Evolutionary conservation across 2,797 vertebrate species (phyloP).

Genomic region (Apogon hyalosoma): DNA sequence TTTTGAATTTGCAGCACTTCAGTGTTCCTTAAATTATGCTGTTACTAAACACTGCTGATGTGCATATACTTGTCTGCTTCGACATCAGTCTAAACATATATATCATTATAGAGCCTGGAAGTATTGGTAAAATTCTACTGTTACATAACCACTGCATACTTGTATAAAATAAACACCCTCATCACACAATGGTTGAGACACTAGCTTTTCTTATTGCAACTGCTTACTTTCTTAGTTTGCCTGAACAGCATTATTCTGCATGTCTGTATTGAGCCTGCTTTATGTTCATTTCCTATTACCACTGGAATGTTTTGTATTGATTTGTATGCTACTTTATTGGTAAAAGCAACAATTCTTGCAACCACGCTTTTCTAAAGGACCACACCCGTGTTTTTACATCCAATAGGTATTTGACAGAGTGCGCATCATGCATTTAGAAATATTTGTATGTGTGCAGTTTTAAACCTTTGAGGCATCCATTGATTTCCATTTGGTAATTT

Average conservation of each 20-base stretch:
- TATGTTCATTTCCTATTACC: conserved; percentile 31
- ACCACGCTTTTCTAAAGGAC: conserved; percentile 51
- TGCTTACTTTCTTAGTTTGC: conserved; percentile 79
- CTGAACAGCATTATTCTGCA: conserved; percentile 79
- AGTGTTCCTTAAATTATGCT: conserved; percentile 17
- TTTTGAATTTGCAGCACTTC: conserved; percentile 24
- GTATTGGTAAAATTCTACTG: conserved; percentile 11
- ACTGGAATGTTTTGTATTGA: conserved; percentile 53
- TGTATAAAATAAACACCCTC: conserved; percentile 3
- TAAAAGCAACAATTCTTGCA: conserved; percentile 40
- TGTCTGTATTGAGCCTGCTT: conserved; percentile 58
- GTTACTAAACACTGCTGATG: neutral
- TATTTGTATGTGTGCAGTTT: too few species aligned
- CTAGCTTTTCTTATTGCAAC: conserved; percentile 63
- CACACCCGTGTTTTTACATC: conserved; percentile 19
- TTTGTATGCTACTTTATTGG: conserved; percentile 46
- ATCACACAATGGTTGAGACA: conserved; percentile 42
- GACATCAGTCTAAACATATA: neutral
- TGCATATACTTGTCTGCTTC: conserved; percentile 1
- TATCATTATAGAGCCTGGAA: conserved; percentile 54
- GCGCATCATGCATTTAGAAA: too few species aligned
- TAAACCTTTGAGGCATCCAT: neutral
- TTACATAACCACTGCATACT: too few species aligned
- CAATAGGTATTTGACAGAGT: too few species aligned
- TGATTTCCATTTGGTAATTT: neutral